Conservation (phyloP, 2,888 invertebrate species). For the Periphyllus acericola region DNA sequence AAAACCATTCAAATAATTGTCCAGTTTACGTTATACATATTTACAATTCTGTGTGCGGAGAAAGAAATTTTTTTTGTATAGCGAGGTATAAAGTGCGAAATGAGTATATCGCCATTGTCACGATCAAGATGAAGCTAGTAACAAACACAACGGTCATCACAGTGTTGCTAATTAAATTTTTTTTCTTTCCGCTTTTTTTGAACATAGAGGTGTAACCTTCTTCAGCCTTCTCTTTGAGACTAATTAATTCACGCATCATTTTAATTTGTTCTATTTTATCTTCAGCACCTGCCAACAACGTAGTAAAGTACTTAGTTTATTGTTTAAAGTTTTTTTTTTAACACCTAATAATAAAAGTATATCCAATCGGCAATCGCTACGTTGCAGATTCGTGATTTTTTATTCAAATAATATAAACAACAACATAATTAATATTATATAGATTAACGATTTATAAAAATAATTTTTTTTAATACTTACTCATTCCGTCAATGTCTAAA, state of each 20-base stretch:
- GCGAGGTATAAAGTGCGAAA: constrained; percentile 47
- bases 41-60: constrained; percentile 52
- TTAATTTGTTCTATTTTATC: constrained; percentile 57
- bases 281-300: constrained; percentile 26
- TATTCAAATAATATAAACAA: too few relatives aligned
- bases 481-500: constrained; percentile 56
- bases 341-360: too few relatives aligned
- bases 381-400: too few relatives aligned
- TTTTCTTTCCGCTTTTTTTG: constrained; percentile 41
- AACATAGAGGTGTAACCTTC: constrained; percentile 24
- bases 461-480: constrained; percentile 30
- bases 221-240: constrained; percentile 44
- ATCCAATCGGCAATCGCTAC: too few relatives aligned
- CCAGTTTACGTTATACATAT: not conserved
- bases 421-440: too few relatives aligned
- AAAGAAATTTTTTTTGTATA: constrained; percentile 54
- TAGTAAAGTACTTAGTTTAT: not conserved
- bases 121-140: constrained; percentile 44
- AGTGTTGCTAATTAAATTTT: constrained; percentile 39
- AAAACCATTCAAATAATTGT: too few relatives aligned
- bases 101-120: constrained; percentile 52
- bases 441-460: not conserved
- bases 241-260: constrained; percentile 53
- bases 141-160: constrained; percentile 54
- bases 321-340: too few relatives aligned